Evolutionary conservation across 2,888 invertebrate genomes (phyloP), one percentile per base, ranked within the genome.

Genomic region (Drosophila austrosaltans): DNA sequence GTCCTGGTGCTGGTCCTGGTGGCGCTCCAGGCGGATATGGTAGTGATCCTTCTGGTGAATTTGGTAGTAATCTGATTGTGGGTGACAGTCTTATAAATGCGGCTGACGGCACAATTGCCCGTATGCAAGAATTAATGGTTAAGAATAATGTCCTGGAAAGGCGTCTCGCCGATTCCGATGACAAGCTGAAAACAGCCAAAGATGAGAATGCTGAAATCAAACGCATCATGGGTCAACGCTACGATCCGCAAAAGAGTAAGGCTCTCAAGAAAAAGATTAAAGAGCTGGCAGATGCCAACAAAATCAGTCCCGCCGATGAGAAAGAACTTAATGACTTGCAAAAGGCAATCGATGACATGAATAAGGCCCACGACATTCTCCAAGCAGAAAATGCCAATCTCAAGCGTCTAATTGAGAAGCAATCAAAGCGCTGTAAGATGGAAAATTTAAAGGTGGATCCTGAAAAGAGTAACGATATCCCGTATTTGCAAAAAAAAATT

Each of bases 301-400:
- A 91, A 72, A 77, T 91, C 7, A 78, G 67, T 48, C 77, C 78
- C 22, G 69, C 69, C 16, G 91, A 91, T 58, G 89, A 87, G 60
- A 81, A 78, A 39, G 89, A 89, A 8, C 69, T 91, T 2, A 58
- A 75, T 2, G 72, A 80, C 3, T 71, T 91, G 12, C 78, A 85
- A 48, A 58, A 67, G 6, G 77, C 89, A 36, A 79, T 87, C 20
- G 88, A 91, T 56, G 85, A 89, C 59, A 81, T 91, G 84, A 78
- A 79, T 69, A 89, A 82, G 56, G 81, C 87, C 0, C 81, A 87
- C 54, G 88, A 91, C 30, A 76, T 89, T n/a, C 60, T 89, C 2
- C 81, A 89, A 58, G 87, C 90, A 7, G 89, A 91, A 69, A 91
- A 90, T 77, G 78, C 68, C 0, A 83, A 85, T 40, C 72, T 91